Conservation (phyloP, 1,140 invertebrate species). For the Triops longicaudatus region DNA sequence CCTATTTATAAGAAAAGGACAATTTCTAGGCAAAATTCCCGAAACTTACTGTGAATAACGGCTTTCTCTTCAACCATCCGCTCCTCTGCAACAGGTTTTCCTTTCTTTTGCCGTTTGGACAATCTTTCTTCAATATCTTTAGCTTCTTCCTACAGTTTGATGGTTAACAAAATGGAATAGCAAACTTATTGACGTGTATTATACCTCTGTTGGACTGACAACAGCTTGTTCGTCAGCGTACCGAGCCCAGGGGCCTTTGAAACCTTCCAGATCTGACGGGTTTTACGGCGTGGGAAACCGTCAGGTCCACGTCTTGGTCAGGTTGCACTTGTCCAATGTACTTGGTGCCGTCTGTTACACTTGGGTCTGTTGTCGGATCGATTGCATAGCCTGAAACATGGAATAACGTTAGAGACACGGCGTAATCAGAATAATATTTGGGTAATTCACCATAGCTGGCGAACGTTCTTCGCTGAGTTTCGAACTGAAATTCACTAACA, state of each 20-base stretch:
- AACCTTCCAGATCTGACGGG: conserved; percentile 89
- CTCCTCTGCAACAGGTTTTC: conserved; percentile 68
- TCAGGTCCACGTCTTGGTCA: conserved; percentile 27
- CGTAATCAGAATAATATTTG: not conserved
- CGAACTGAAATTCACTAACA: no score
- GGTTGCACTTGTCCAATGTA: not conserved
- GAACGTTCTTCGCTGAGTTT: conserved; percentile 93
- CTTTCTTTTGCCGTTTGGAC: conserved; percentile 79
- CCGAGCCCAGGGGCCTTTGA: conserved; percentile 93
- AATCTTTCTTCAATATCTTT: conserved; percentile 88
- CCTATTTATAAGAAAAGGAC: no score
- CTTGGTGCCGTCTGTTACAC: conserved; percentile 49
- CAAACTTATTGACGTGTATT: conserved; percentile 15
- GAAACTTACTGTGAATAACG: conserved; percentile 88
- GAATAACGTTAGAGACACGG: conserved; percentile 24
- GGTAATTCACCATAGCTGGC: conserved; percentile 65
- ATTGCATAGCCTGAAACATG: conserved; percentile 94
- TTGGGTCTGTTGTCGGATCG: conserved; percentile 59
- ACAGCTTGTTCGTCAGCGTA: conserved; percentile 83
- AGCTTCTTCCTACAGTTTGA: conserved; percentile 64
- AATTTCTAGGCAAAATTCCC: no score
- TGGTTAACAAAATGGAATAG: not conserved
- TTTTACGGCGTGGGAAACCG: conserved; percentile 47
- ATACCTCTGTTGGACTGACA: conserved; percentile 69
- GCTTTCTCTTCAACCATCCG: conserved; percentile 91